Evolutionary conservation across 2,113 vertebrate genomes (phyloP).

Genomic region (Rhagologus leucostigma): DNA sequence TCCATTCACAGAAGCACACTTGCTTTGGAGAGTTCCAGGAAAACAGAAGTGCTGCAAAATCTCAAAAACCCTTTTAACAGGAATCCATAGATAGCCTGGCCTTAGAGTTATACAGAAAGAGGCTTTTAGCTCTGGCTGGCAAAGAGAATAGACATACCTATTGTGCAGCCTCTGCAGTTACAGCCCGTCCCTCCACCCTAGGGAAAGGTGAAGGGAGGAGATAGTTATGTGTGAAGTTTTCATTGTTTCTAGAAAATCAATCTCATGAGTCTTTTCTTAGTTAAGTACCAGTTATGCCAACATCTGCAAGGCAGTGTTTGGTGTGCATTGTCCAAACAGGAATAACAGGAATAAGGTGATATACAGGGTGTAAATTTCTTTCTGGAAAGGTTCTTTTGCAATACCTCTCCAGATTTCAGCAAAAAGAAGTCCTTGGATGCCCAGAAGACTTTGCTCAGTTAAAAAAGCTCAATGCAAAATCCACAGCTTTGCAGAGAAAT

Average conservation of each 20-base stretch:
- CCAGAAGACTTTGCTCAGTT: neutral
- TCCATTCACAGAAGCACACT: neutral
- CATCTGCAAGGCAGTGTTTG: neutral
- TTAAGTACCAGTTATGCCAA: neutral
- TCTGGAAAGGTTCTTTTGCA: neutral
- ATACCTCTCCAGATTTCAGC: neutral
- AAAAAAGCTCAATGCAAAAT: neutral
- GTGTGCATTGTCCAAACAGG: neutral
- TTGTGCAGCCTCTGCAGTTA: neutral
- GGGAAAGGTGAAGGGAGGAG: neutral
- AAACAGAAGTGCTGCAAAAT: neutral
- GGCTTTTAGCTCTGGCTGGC: neutral
- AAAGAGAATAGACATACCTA: neutral
- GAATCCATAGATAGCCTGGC: neutral
- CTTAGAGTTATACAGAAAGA: neutral
- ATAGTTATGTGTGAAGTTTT: neutral
- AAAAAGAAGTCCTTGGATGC: neutral
- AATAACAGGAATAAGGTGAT: neutral
- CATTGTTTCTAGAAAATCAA: neutral
- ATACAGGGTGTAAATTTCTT: neutral
- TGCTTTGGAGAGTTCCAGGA: neutral
- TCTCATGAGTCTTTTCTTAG: neutral
- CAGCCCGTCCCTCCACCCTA: neutral
- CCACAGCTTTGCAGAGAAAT: neutral
- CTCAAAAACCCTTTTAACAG: neutral